These are phyloP conservation scores for Ciconia stormi DNA, from an alignment of 2,113 vertebrate species.

Conservation along the genomic window DNA sequence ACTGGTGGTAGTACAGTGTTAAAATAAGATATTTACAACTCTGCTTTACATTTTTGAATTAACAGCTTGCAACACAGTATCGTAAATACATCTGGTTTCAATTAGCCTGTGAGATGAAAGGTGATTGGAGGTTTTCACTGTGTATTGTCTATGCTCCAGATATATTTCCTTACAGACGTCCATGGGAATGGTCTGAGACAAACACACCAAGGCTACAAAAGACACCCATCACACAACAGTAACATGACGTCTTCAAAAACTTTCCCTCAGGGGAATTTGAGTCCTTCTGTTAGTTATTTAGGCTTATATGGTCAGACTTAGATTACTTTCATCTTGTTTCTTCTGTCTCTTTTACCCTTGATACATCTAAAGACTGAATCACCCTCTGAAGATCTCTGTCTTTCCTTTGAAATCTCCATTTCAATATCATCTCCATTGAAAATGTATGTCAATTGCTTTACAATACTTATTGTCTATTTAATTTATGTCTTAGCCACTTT, in stretches of 20 bases:
- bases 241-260: neutral
- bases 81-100: constrained; percentile 57
- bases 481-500: neutral
- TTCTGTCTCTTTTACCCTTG: neutral
- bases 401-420: neutral
- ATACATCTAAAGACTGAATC: neutral
- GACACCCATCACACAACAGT: neutral
- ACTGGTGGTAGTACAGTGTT: neutral
- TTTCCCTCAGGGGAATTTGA: neutral
- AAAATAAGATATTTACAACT: constrained; percentile 58
- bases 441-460: neutral
- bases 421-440: neutral
- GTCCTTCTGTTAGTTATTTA: neutral
- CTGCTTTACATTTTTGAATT: constrained; percentile 50
- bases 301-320: neutral
- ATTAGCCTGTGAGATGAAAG: constrained; percentile 42
- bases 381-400: neutral
- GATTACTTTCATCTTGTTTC: neutral
- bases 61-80: constrained; percentile 19
- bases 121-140: neutral
- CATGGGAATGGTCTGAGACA: neutral
- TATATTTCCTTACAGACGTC: neutral
- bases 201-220: neutral
- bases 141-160: neutral
- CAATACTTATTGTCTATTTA: neutral